Conservation (phyloP, 2,888 invertebrate species). For the Seira sanloemensis region DNA sequence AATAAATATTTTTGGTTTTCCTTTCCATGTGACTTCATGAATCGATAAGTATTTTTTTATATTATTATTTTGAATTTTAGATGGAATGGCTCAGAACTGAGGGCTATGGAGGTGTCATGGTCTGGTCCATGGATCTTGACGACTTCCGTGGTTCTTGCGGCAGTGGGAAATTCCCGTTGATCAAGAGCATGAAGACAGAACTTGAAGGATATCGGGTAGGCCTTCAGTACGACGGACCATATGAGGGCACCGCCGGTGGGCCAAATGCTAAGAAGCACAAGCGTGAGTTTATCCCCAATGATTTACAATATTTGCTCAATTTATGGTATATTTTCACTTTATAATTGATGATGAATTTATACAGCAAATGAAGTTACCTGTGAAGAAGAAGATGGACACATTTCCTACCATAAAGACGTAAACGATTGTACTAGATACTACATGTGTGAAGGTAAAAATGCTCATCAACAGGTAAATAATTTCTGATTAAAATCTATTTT, state of each 20-base stretch:
- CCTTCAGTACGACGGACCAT: conserved; percentile 90
- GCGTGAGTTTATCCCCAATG: conserved; percentile 46
- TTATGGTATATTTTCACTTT: background rate
- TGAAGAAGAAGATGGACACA: conserved; percentile 96
- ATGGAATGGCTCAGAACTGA: conserved; percentile 95
- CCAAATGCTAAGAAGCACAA: conserved; percentile 78
- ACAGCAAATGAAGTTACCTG: conserved; percentile 91
- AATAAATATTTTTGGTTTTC: too few relatives aligned
- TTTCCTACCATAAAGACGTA: conserved; percentile 93
- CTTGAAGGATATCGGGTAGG: conserved; percentile 88
- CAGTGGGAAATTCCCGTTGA: conserved; percentile 91
- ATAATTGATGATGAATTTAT: conserved; percentile 69
- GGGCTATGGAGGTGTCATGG: conserved; percentile 96
- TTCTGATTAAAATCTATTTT: background rate
- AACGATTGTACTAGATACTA: conserved; percentile 95
- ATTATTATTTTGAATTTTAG: conserved; percentile 78
- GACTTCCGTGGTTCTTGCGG: conserved; percentile 95
- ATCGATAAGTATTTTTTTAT: conserved; percentile 68
- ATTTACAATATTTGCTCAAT: background rate
- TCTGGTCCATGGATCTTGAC: conserved; percentile 98
- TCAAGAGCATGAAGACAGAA: conserved; percentile 91
- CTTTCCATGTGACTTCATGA: too few relatives aligned
- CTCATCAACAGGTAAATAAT: background rate
- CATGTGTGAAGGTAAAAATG: conserved; percentile 87
- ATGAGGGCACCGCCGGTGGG: conserved; percentile 82